Conservation (phyloP, 2,113 vertebrate genomes). For the Dromaius novaehollandiae region DNA sequence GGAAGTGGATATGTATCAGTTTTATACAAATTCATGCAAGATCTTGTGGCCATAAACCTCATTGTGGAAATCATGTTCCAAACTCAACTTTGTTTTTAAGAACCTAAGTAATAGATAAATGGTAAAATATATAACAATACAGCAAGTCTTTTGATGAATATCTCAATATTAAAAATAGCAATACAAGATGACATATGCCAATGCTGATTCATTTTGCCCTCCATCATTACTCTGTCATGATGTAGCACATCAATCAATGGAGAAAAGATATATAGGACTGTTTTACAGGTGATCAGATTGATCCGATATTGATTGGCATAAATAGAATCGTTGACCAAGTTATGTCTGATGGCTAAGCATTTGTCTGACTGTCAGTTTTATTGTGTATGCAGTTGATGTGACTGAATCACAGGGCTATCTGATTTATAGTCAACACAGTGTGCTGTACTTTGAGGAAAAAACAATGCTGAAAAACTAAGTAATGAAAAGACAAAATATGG, state of each 20-base stretch:
- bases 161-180: slow-evolving; percentile 19
- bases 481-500: background rate
- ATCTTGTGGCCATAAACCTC: background rate
- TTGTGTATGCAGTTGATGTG: background rate
- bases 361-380: slow-evolving; percentile 44
- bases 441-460: background rate
- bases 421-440: background rate
- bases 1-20: rapidly evolving
- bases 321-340: background rate
- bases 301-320: slow-evolving; percentile 13
- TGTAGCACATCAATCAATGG: background rate
- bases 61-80: background rate
- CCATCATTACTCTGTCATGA: background rate
- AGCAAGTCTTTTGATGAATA: background rate
- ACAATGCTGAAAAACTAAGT: background rate
- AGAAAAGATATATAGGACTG: background rate
- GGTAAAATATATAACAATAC: background rate
- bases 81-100: background rate
- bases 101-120: background rate
- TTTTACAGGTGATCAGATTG: slow-evolving; percentile 12
- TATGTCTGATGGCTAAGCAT: background rate
- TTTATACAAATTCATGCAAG: background rate
- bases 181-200: background rate
- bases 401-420: background rate
- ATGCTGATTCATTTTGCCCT: background rate